Evolutionary conservation across 2,113 vertebrate species (phyloP), one percentile per base, ranked within the genome.

Genomic region (Corythoichthys haematopterus): DNA sequence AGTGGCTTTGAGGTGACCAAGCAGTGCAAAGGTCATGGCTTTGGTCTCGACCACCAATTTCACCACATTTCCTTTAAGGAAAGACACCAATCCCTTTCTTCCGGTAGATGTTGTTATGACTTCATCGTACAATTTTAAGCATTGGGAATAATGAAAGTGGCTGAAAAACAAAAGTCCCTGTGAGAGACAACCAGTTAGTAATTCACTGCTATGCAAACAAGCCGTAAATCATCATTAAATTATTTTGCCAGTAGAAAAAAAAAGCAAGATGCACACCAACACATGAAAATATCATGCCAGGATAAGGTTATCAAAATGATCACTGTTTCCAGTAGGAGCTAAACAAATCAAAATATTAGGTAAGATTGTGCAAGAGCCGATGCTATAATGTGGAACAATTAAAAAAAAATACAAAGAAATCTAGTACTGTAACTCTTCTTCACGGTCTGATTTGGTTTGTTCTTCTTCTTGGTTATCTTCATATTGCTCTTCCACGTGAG

Each of bases 51-150:
- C 67, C 70, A 79, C 69, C 71, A 70, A 70, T 78, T 84, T 61
- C 64, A 75, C 56, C 64, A 16, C 20, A 64, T 75, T 84, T 88
- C 81, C 80, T 88, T 70, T 2, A 51, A 79, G 74, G 62, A 79
- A 69, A 80, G 59, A 75, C 45, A 59, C 2, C 6, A 64, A 77
- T 65, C 70, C 58, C 6, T 0, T 64, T 71, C 69, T 79, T 87
- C 81, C 88, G 71, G 75, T 40, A 70, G 51, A 35, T 61, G 69
- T 79, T 84, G 67, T 69, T 46, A 35, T 73, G 33, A 50, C 81
- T 35, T 56, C 57, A 69, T 70, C 55, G 11, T 60, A 16, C 69
- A 69, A 68, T 55, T 69, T 43, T 59, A 45, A 74, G 74, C 75
- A 64, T 57, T 48, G 48, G 55, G 72, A 35, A 64, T 72, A 64